Percentiles rank a stretch among this genome's conserved stretches.
Conservation (phyloP, 1,140 invertebrate species). For the Cardiocondyla obscurior region DNA sequence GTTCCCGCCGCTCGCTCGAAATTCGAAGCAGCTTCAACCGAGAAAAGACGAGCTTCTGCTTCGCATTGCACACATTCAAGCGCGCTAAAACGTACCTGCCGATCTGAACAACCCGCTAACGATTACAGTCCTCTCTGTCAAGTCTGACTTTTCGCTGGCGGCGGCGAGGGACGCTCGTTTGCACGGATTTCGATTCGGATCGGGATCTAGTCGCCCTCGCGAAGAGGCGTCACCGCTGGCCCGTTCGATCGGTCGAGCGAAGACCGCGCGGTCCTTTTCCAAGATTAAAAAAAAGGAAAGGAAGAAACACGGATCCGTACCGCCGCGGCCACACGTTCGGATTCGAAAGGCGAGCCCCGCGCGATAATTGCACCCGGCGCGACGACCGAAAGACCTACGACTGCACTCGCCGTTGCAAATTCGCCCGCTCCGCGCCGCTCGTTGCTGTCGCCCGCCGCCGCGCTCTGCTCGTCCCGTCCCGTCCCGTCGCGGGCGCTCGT, state of each 20-base stretch:
- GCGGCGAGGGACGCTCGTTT: too few species aligned
- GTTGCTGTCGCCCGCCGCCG: constrained; percentile 53
- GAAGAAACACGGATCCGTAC: too few species aligned
- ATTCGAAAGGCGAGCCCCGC: constrained; percentile 61
- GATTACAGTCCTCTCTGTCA: too few species aligned
- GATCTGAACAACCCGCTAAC: background rate
- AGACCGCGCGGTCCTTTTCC: background rate
- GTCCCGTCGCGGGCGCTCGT: constrained; percentile 58
- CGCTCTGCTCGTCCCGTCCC: background rate
- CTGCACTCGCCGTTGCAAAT: constrained; percentile 65
- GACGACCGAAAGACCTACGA: constrained; percentile 69
- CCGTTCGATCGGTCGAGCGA: background rate
- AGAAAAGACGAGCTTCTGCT: background rate
- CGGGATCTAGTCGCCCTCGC: too few species aligned
- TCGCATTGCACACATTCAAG: background rate
- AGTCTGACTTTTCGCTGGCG: background rate
- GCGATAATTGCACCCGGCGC: constrained; percentile 68
- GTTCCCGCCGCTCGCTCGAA: background rate
- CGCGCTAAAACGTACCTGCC: constrained; percentile 1
- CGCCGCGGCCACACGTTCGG: constrained; percentile 39
- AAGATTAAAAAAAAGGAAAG: too few species aligned
- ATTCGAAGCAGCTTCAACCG: background rate
- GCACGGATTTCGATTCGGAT: too few species aligned
- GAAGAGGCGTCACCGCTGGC: background rate
- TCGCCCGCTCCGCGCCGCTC: constrained; percentile 30